phyloP scores from a whole-genome alignment of 2,888 invertebrate genomes.

The Syrista parreyssii region DNA sequence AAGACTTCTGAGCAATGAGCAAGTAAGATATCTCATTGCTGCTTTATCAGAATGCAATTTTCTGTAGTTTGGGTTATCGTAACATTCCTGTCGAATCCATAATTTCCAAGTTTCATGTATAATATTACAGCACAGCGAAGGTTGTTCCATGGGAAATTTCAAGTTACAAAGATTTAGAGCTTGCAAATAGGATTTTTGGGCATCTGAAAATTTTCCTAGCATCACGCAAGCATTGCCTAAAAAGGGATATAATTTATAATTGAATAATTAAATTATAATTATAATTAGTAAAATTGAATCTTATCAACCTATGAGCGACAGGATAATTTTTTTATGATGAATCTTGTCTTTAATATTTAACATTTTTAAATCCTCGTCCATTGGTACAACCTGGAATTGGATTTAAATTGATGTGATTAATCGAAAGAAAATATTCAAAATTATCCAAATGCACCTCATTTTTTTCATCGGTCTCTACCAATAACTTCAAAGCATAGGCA shows the following conservation, averaged over 20 bases:
- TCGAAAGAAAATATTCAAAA: neutral
- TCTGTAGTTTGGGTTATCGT: neutral
- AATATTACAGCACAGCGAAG: neutral
- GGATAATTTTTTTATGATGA: conserved; percentile 27
- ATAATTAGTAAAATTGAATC: conserved; percentile 4
- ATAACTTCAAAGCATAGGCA: conserved; percentile 48
- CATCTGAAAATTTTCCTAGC: conserved; percentile 40
- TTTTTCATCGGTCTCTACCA: conserved; percentile 41
- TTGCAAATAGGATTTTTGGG: conserved; percentile 33
- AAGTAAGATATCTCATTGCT: neutral
- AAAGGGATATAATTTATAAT: neutral
- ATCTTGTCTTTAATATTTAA: neutral
- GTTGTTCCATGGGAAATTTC: neutral
- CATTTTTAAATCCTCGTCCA: neutral
- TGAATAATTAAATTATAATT: neutral
- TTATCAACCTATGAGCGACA: conserved; percentile 31
- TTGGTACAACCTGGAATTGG: neutral
- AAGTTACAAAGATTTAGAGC: conserved; percentile 26
- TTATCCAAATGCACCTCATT: conserved; percentile 26
- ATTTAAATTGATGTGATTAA: neutral
- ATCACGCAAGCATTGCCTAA: conserved; percentile 42
- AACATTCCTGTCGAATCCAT: neutral
- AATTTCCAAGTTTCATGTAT: neutral
- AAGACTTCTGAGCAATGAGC: neutral
- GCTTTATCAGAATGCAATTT: neutral